These are phyloP conservation scores for Delphinus delphis DNA, from an alignment of 2,113 vertebrate species.

Conservation along the genomic window DNA sequence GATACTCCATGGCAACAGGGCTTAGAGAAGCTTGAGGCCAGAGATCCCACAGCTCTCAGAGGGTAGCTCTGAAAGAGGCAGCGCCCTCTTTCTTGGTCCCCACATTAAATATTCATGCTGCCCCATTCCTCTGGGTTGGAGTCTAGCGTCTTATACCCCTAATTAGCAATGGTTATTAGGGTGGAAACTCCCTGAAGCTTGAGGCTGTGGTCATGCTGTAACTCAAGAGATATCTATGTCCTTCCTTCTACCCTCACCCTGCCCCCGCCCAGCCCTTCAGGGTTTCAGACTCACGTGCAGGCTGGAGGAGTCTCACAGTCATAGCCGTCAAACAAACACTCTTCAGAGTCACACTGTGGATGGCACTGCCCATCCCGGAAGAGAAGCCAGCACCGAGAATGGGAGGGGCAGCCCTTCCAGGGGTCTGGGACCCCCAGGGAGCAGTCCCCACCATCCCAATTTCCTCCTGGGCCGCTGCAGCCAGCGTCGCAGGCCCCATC, in stretches of 20 bases:
- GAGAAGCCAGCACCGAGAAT: conserved; percentile 84
- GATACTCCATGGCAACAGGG: background rate
- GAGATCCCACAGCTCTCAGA: background rate
- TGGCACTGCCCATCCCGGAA: conserved; percentile 89
- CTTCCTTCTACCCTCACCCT: background rate
- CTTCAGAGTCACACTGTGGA: conserved; percentile 83
- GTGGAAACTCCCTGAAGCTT: background rate
- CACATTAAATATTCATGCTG: background rate
- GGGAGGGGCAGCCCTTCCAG: conserved; percentile 86
- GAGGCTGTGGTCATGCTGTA: background rate
- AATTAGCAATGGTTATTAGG: background rate
- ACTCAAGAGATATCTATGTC: background rate
- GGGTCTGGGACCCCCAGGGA: conserved; percentile 83
- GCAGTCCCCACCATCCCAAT: conserved; percentile 79
- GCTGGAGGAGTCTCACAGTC: conserved; percentile 84
- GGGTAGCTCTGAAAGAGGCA: background rate
- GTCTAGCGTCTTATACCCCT: background rate
- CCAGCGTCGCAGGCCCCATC: conserved; percentile 69
- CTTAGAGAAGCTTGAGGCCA: background rate
- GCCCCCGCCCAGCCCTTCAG: background rate
- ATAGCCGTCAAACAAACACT: conserved; percentile 90
- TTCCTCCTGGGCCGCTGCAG: conserved; percentile 72
- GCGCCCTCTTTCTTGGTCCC: background rate
- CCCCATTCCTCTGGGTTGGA: background rate
- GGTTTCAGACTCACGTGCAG: conserved; percentile 85